These are phyloP conservation scores for Phaethornis superciliosus DNA, from an alignment of 2,113 vertebrate genomes.

Conservation along the genomic window DNA sequence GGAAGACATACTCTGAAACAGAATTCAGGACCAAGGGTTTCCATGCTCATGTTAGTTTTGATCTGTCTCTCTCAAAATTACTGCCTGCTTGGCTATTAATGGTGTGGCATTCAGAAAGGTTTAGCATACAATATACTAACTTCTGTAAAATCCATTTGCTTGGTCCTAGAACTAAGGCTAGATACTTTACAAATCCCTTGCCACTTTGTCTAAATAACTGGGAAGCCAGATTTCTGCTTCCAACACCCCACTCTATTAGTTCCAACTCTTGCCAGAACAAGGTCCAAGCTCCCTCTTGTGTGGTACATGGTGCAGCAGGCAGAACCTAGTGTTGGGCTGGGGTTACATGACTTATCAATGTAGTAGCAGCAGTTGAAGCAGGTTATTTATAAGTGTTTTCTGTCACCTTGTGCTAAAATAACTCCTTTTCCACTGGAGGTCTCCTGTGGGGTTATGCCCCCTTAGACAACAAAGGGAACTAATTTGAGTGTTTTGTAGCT, in stretches of 20 bases:
- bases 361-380: neutral
- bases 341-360: neutral
- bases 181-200: neutral
- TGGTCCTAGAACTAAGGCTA: neutral
- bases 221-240: neutral
- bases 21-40: neutral
- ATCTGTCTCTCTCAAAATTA: neutral
- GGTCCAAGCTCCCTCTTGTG: neutral
- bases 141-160: neutral
- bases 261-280: neutral
- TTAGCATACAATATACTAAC: neutral
- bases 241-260: accelerated
- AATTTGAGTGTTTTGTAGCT: neutral
- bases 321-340: neutral
- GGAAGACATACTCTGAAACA: neutral
- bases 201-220: neutral
- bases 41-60: neutral
- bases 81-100: neutral
- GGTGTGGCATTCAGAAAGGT: neutral
- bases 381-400: neutral
- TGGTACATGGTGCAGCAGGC: neutral
- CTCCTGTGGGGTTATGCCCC: neutral
- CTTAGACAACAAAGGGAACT: neutral
- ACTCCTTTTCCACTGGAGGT: neutral
- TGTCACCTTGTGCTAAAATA: neutral